These are phyloP conservation scores for Cathartes aura DNA, from an alignment of 2,113 vertebrate species.

Conservation along the genomic window DNA sequence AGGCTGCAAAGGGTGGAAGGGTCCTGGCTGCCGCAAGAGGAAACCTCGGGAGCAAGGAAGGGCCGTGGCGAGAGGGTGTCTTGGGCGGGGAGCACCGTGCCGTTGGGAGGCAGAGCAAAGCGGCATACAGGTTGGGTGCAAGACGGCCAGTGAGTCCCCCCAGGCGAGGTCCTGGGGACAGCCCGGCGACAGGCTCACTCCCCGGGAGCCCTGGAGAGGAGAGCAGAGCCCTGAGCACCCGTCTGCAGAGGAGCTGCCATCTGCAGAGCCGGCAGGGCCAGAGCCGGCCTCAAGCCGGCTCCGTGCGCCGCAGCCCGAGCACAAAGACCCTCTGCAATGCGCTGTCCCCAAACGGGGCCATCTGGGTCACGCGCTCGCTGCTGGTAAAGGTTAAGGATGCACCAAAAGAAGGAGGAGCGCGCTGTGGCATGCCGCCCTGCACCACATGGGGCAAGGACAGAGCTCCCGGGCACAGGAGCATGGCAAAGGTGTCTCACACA, in stretches of 20 bases:
- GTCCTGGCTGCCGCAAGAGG: not conserved
- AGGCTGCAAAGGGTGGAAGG: not conserved
- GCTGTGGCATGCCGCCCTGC: not conserved
- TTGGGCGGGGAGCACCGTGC: not conserved
- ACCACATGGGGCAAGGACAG: fast-evolving
- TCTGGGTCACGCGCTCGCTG: fast-evolving
- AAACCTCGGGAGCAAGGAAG: not conserved
- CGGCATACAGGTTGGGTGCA: fast-evolving
- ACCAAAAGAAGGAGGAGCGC: not conserved
- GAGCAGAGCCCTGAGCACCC: not conserved
- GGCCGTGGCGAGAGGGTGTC: not conserved
- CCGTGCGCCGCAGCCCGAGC: fast-evolving
- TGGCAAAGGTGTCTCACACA: fast-evolving
- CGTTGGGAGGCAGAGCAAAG: not conserved
- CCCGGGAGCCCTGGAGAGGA: not conserved
- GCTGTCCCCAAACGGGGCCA: not conserved
- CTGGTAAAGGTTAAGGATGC: not conserved
- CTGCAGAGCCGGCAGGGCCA: not conserved
- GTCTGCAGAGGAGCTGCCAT: not conserved
- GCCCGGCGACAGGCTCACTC: not conserved
- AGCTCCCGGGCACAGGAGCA: fast-evolving
- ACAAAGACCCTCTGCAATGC: not conserved
- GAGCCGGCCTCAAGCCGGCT: not conserved
- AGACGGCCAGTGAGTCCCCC: too few relatives aligned
- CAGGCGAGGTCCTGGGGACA: not conserved